Conservation (phyloP, 2,797 vertebrate genomes). For the Anguilla megastoma region DNA sequence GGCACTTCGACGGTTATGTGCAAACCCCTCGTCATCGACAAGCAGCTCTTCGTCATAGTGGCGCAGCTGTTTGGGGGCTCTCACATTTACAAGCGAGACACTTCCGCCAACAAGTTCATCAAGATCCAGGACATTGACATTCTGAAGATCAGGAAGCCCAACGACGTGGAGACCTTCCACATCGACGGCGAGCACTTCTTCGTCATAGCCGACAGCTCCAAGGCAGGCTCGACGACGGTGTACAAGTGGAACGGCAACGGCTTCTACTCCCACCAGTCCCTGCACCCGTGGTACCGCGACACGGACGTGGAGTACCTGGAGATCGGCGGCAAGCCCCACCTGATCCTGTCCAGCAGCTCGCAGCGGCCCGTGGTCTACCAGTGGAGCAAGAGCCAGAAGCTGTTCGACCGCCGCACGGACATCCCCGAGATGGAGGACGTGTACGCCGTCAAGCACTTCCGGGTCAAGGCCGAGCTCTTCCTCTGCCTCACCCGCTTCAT, state of each 20-base stretch:
- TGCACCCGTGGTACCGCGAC: constrained; percentile 95
- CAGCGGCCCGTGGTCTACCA: constrained; percentile 95
- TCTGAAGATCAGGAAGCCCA: constrained; percentile 94
- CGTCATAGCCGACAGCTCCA: constrained; percentile 94
- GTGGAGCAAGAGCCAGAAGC: constrained; percentile 88
- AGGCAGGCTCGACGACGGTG: constrained; percentile 94
- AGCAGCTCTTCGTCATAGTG: constrained; percentile 90
- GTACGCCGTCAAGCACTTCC: constrained; percentile 94
- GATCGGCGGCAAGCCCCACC: constrained; percentile 88
- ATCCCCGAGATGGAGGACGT: constrained; percentile 98
- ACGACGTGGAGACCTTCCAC: constrained; percentile 93
- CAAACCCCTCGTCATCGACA: constrained; percentile 93
- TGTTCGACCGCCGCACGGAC: constrained; percentile 88
- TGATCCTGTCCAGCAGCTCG: constrained; percentile 95
- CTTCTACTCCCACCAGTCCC: constrained; percentile 96
- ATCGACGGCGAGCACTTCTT: constrained; percentile 92
- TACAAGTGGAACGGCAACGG: constrained; percentile 99
- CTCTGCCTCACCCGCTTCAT: constrained; percentile 97
- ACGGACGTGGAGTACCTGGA: constrained; percentile 96
- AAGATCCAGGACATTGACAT: constrained; percentile 99
- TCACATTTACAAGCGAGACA: constrained; percentile 95
- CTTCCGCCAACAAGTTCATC: constrained; percentile 93
- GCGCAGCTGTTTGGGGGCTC: constrained; percentile 96
- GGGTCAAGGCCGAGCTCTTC: constrained; percentile 85
- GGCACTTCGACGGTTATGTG: constrained; percentile 94